Base-by-base conservation (phyloP, 2,113 vertebrate species). In the Hemicordylus capensis region DNA sequence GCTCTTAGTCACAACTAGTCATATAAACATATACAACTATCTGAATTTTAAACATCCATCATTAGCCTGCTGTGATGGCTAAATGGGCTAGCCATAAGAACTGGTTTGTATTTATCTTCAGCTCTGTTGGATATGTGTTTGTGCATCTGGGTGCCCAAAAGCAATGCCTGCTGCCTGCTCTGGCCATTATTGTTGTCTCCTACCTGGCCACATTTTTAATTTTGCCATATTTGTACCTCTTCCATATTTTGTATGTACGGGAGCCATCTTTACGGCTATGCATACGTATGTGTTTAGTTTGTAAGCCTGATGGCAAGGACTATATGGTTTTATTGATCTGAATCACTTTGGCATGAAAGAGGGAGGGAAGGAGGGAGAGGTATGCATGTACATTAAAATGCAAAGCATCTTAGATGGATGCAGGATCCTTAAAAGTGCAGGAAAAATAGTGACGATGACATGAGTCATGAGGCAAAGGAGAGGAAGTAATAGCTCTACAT, bases 331-430 rank as follows among this genome's bases (percentile, higher is more conserved):
- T 15, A 54, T 54, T 54, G 51, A 54, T 12, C 11, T 54, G 51
- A 14, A 17, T 17, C 51, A 9, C 12, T 54, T 54, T 54, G 51
- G 51, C 11, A 54, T 10, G 17, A 10, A 54, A 54, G 51, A 54
- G n/a, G n/a, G n/a, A n/a, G n/a, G 10, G 12, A 54, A 54, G 4
- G 51, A 54, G 17, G 51, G 51, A 17, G 6, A 15, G 12, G 51
- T 54, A 9, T 17, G 6, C 51, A 19, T 5, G n/a, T 22, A 37
- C 75, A 39, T 76, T 76, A 58, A 19, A 24, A 37, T 24, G 24
- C 42, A 89, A 80, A 90, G 94, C 91, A 88, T 70, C 74, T 89
- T 85, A 84, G 74, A 64, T 94, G 87, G 89, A 88, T 92, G 90
- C 89, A 93, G 85, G 88, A 34, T 83, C 34, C 77, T 61, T 63